Conservation (phyloP, 2,797 vertebrate genomes). For the Catamblyrhynchus diadema region DNA sequence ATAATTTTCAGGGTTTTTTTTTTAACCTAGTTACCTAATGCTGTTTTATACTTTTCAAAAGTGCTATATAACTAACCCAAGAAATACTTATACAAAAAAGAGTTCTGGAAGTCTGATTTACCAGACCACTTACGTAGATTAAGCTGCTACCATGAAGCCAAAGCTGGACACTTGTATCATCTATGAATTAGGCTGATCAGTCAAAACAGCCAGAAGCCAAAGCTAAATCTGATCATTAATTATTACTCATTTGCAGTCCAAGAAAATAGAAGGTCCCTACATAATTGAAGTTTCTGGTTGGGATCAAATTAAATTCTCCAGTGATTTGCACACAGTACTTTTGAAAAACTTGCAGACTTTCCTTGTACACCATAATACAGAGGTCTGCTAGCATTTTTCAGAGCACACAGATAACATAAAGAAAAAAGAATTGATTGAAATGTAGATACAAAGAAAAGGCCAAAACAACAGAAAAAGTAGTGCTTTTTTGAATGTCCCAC, state of each 20-base stretch:
- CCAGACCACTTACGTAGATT: neutral
- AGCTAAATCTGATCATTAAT: neutral
- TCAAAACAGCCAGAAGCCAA: neutral
- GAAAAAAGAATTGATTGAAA: neutral
- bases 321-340: neutral
- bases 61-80: neutral
- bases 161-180: neutral
- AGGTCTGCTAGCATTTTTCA: neutral
- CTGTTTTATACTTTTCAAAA: neutral
- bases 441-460: neutral
- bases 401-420: neutral
- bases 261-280: neutral
- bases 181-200: neutral
- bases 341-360: neutral
- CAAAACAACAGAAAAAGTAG: neutral
- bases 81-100: neutral
- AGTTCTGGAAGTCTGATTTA: neutral
- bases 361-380: neutral
- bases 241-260: neutral
- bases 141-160: neutral
- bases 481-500: neutral
- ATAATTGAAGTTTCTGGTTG: neutral
- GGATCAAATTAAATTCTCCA: neutral
- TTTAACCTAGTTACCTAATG: neutral
- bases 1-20: neutral